Base-by-base conservation (phyloP, 2,797 vertebrate genomes). In the Sardinella longiceps region DNA sequence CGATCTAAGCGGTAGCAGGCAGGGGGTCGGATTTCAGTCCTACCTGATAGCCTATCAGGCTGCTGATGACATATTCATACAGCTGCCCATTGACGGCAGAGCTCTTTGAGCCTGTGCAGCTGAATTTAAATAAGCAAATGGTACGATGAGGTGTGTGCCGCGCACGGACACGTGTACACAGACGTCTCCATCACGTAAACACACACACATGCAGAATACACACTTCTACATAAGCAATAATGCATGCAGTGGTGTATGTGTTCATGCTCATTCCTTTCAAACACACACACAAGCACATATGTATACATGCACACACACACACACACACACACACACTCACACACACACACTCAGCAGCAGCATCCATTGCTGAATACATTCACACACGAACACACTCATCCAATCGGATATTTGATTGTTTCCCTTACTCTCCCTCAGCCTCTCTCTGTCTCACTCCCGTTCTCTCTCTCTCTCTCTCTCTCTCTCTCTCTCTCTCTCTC, bases 81-180 rank as follows among this genome's bases (percentile, higher is more conserved):
- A 89, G 25, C 93, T 91, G 91, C 90, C 91, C 93, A 91, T 95
- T 95, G 94, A 93, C 91, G 93, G 92, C 92, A 89, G 91, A 66
- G 82, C 87, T 88, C 85, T 80, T 85, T 45, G 63, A 84, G 93
- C 92, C 93, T 94, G 94, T 93, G 88, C 93, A 93, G 95, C 94
- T 95, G 93, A 94, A 95, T 96, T 95, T 96, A 96, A 97, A 96
- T 96, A 95, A 94, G 93, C 94, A 96, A 97, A 96, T 95, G 94
- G 92, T 92, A 94, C 81, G 83, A 89, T 90, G 86, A 88, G 91
- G 90, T 48, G 46, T 12, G 11, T 48, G 46, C 46, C 7, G 46
- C 93, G 92, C 86, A 87, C 92, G 94, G 93, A 95, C 93, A 92
- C 66, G 85, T 81, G 85, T 89, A 89, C 60, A 80, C 82, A 85